Evolutionary conservation across 2,888 invertebrate genomes (phyloP), one percentile per base, ranked within the genome.

Genomic region (Lysandra coridon): DNA sequence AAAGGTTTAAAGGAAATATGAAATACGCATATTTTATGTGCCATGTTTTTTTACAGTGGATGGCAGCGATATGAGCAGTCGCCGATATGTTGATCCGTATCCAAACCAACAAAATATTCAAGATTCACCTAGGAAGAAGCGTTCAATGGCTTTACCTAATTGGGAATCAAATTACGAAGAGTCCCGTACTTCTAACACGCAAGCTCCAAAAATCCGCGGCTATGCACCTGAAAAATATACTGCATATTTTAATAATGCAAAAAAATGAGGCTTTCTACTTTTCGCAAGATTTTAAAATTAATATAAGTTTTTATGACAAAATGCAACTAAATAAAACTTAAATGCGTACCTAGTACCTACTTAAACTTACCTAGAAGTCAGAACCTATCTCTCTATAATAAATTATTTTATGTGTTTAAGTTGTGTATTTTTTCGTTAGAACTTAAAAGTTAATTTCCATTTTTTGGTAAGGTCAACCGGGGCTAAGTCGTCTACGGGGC

Each of bases 21-120:
- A 7, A 6, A n/a, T 62, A 23, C 17, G 0, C 23, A 30, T 23
- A 23, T 23, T 64, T 64, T 64, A 30, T 12, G 12, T 30, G 53
- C 40, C 33, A 73, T 37, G 7, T 91, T 91, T 90, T 89, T 90
- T 90, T 89, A 93, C 92, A 94, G 94, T 90, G 91, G 93, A 94
- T 89, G 92, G 91, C 89, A 92, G 85, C 88, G 93, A 94, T 88
- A 90, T 92, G 88, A 92, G 87, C 80, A 89, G 90, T 82, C 85
- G 93, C 79, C 89, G 94, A 80, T 94, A 90, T 85, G 92, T 94
- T 84, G 94, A 94, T 82, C 93, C 94, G 1, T 94, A 93, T 83
- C 93, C 94, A n/a, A 89, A 86, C 73, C 91, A 92, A 83, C 93
- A 92, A 83, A 76, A 76, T 53, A 89, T 94, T 88, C 94, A 93